Evolutionary conservation across 2,888 invertebrate species (phyloP).

Genomic region (Ormyrus rosae): DNA sequence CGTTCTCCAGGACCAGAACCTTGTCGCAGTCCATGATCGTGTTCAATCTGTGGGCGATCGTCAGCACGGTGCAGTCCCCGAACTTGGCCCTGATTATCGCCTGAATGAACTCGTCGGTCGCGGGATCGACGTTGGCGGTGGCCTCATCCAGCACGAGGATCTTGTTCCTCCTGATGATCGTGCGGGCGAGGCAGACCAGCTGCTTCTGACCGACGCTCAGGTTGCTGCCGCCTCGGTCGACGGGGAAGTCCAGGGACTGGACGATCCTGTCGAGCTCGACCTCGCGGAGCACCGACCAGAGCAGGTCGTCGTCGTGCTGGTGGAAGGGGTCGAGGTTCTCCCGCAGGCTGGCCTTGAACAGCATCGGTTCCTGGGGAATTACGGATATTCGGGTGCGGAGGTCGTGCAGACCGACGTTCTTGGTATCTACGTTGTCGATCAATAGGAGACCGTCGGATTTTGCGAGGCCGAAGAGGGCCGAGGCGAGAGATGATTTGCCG

Average conservation of each 20-base stretch:
- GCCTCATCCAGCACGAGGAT: constrained; percentile 93
- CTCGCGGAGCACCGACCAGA: constrained; percentile 87
- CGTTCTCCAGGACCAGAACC: constrained; percentile 91
- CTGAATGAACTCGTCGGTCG: constrained; percentile 90
- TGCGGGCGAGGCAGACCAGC: constrained; percentile 90
- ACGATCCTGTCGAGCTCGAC: constrained; percentile 86
- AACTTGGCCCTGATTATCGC: constrained; percentile 89
- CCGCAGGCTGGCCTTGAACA: constrained; percentile 88
- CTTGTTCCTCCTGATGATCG: constrained; percentile 87
- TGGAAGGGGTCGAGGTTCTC: constrained; percentile 91
- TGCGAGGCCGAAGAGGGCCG: constrained; percentile 89
- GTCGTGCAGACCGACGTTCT: constrained; percentile 84
- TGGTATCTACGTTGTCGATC: constrained; percentile 86
- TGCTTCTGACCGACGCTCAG: constrained; percentile 93
- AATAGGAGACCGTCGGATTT: constrained; percentile 85
- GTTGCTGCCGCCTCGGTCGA: constrained; percentile 83
- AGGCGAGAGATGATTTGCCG: constrained; percentile 89
- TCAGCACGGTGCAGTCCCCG: constrained; percentile 88
- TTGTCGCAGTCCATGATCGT: constrained; percentile 95
- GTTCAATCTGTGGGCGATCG: constrained; percentile 93
- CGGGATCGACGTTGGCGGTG: constrained; percentile 92
- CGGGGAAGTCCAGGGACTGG: constrained; percentile 77
- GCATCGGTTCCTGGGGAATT: constrained; percentile 93
- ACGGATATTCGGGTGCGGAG: constrained; percentile 90
- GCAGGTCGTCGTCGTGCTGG: constrained; percentile 82